Percentiles rank a stretch among this genome's conserved stretches.
These are phyloP conservation scores for Tortrix viridana DNA, from an alignment of 2,888 invertebrate genomes.

Conservation along the genomic window DNA sequence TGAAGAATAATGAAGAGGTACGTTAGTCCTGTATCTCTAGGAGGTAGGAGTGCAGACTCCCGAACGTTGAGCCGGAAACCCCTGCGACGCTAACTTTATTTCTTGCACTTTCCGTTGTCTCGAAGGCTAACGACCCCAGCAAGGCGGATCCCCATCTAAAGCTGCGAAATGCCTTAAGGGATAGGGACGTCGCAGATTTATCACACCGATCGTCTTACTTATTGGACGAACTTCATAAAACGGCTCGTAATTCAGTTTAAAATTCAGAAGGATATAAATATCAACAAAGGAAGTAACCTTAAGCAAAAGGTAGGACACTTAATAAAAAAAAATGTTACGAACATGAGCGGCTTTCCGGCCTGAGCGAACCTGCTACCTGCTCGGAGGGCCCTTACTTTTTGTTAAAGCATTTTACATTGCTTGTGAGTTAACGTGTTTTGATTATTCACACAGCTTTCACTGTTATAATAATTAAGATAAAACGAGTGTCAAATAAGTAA, in stretches of 20 bases:
- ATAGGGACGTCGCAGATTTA: slow-evolving; percentile 17
- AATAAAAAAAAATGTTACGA: slow-evolving; percentile 59
- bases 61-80: slow-evolving; percentile 25
- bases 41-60: slow-evolving; percentile 9
- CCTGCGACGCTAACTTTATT: slow-evolving; percentile 60
- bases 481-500: slow-evolving; percentile 1
- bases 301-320: slow-evolving; percentile 39
- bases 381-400: slow-evolving; percentile 54
- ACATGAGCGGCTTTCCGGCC: slow-evolving; percentile 67
- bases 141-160: slow-evolving; percentile 62
- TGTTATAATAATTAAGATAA: slow-evolving; percentile 4
- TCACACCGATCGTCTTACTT: slow-evolving; percentile 15
- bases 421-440: slow-evolving; percentile 13
- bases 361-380: slow-evolving; percentile 72
- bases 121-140: slow-evolving; percentile 66
- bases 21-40: slow-evolving; percentile 19
- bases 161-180: slow-evolving; percentile 14
- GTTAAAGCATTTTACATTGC: slow-evolving; percentile 37
- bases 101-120: slow-evolving; percentile 65
- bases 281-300: slow-evolving; percentile 38
- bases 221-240: slow-evolving; percentile 2
- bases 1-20: slow-evolving; percentile 12
- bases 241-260: slow-evolving; percentile 10
- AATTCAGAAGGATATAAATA: slow-evolving; percentile 34
- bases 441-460: slow-evolving; percentile 2